These are phyloP conservation scores for Coilia nasus DNA, from an alignment of 2,797 vertebrate species.

Conservation along the genomic window DNA sequence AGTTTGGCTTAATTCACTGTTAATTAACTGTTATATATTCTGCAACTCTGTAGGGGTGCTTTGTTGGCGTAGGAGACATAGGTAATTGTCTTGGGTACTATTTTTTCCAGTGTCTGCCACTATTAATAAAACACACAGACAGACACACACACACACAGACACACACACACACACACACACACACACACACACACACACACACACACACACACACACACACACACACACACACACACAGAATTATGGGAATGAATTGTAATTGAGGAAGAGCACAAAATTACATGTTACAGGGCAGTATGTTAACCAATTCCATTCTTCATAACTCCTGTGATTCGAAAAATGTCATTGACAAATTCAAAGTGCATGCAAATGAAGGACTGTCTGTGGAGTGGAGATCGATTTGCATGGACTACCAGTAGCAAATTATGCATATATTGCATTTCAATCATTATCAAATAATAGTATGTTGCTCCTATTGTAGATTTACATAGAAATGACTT, in stretches of 20 bases:
- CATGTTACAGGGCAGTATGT: background rate
- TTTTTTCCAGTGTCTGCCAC: background rate
- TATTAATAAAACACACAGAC: too few relatives aligned
- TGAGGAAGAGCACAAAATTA: background rate
- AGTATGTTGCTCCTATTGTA: background rate
- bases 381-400: background rate
- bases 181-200: constrained; percentile 31
- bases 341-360: background rate
- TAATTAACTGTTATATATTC: constrained; percentile 55
- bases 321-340: background rate
- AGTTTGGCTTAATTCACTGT: constrained; percentile 44
- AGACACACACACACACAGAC: too few relatives aligned
- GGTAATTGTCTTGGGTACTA: background rate
- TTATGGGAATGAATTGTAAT: constrained; percentile 3
- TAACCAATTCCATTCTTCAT: background rate
- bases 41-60: constrained; percentile 40
- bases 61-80: constrained; percentile 28
- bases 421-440: background rate
- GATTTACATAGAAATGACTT: constrained; percentile 7
- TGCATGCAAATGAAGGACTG: background rate
- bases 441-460: constrained; percentile 22
- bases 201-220: constrained; percentile 3
- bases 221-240: background rate
- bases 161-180: background rate
- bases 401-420: background rate